phyloP scores from a whole-genome alignment of 2,797 vertebrate genomes.

The Gobio occitaniae region DNA sequence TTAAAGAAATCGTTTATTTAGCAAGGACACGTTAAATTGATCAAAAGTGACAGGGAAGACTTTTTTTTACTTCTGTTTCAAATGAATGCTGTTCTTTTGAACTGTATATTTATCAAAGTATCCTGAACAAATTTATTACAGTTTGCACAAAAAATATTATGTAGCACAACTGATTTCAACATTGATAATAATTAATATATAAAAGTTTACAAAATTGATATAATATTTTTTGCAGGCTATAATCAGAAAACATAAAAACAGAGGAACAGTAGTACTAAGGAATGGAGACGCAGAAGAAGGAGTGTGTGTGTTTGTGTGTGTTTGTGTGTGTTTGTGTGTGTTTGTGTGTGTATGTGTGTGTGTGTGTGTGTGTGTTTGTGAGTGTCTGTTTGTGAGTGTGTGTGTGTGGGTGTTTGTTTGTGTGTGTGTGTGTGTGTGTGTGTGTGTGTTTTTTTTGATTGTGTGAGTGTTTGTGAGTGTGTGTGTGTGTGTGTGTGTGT shows the following conservation, averaged over 20 bases:
- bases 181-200: not conserved
- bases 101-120: not conserved
- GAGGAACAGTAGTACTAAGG: not conserved
- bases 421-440: too few species aligned
- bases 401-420: too few species aligned
- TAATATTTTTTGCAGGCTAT: not conserved
- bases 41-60: not conserved
- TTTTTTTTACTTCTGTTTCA: not conserved
- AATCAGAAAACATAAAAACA: not conserved
- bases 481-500: too few species aligned
- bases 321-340: not conserved
- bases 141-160: not conserved
- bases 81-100: not conserved
- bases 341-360: too few species aligned
- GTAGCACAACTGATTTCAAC: not conserved
- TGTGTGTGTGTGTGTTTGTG: too few species aligned
- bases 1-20: not conserved
- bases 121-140: not conserved
- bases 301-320: not conserved
- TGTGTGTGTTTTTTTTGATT: too few species aligned
- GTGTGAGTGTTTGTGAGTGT: too few species aligned
- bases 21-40: not conserved
- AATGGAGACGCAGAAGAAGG: not conserved
- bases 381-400: too few species aligned
- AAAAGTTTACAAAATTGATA: not conserved